These are phyloP conservation scores for Brassicogethes aeneus DNA, from an alignment of 2,888 invertebrate species.

Conservation along the genomic window DNA sequence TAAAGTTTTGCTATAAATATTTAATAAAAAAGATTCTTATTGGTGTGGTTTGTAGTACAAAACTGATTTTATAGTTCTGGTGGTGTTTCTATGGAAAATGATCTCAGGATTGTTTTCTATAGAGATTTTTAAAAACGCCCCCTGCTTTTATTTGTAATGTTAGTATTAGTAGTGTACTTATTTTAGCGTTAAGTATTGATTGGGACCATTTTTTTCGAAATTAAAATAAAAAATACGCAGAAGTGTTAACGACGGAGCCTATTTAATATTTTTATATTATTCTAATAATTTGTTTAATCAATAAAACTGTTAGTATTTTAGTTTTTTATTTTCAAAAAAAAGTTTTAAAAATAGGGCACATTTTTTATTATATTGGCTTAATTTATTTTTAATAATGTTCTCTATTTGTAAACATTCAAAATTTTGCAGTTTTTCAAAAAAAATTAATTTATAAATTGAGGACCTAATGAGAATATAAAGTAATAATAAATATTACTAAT, in stretches of 20 bases:
- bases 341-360: no score
- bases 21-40: no score
- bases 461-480: background rate
- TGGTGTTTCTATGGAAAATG: conserved; percentile 21
- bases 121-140: no score
- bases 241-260: conserved; percentile 5
- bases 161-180: conserved; percentile 23
- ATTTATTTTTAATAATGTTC: no score
- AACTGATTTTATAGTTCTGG: conserved; percentile 22
- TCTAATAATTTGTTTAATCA: conserved; percentile 3
- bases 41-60: conserved; percentile 14
- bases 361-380: no score
- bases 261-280: conserved; percentile 1
- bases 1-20: no score
- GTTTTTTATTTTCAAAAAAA: no score
- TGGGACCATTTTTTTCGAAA: conserved; percentile 18
- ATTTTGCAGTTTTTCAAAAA: no score
- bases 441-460: no score
- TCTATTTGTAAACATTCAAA: no score
- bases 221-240: conserved; percentile 2
- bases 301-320: no score
- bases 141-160: conserved; percentile 10
- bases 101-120: no score
- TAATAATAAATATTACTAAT: conserved; percentile 7
- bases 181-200: conserved; percentile 14